phyloP scores from a whole-genome alignment of 2,113 vertebrate genomes.

The Varanus komodoensis region DNA sequence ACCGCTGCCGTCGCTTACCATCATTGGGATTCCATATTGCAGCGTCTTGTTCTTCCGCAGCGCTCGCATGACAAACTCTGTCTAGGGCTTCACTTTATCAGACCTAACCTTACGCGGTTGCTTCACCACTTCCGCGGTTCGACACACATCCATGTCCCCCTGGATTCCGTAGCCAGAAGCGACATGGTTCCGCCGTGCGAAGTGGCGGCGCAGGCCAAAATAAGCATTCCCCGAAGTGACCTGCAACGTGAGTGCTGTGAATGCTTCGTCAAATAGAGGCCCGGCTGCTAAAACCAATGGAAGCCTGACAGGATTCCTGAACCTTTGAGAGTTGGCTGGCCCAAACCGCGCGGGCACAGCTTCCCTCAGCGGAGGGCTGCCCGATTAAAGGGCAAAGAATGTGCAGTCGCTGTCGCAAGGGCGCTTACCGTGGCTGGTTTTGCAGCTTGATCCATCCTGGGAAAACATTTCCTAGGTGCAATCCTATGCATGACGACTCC shows the following conservation, averaged over 20 bases:
- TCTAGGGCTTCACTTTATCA: neutral
- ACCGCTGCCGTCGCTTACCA: conserved; percentile 76
- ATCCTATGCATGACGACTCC: too few species aligned
- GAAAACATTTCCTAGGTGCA: neutral
- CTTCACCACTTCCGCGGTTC: neutral
- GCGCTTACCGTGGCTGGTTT: neutral
- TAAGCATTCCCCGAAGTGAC: too few species aligned
- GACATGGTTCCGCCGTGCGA: neutral
- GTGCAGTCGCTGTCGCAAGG: too few species aligned
- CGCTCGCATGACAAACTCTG: neutral
- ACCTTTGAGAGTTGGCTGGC: neutral
- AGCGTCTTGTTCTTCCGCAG: conserved; percentile 79
- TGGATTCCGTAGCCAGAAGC: conserved; percentile 3
- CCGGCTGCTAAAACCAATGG: neutral
- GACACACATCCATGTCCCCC: neutral
- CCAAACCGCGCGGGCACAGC: neutral
- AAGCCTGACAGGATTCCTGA: too few species aligned
- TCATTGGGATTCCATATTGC: conserved; percentile 88
- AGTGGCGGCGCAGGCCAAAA: too few species aligned
- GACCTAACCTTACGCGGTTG: neutral
- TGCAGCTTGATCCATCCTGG: neutral
- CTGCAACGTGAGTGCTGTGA: neutral
- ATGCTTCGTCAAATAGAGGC: too few species aligned
- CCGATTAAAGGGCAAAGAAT: neutral
- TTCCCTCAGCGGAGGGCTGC: too few species aligned